Evolutionary conservation across 2,113 vertebrate genomes (phyloP), one percentile per base, ranked within the genome.

Genomic region (Mus spicilegus): DNA sequence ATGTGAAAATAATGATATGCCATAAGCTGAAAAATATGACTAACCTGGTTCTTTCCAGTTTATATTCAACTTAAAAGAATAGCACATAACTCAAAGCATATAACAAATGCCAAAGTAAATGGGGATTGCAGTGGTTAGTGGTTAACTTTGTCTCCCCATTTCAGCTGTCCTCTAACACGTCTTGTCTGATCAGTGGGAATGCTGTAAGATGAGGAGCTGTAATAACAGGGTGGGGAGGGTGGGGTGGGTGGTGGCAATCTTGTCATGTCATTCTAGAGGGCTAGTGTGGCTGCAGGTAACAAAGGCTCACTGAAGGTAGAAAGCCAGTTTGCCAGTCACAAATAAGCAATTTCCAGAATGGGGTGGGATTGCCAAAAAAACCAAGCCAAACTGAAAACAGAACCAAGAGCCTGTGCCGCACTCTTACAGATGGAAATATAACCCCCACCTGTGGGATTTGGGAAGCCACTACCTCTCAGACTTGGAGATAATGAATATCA

Each of bases 61-160:
- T 94, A 76, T 58, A 67, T 67, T 86, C 80, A 82, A 77, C 92
- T 89, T 42, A 22, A 70, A 36, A 58, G 90, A 81, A 69, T n/a
- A 70, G 65, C 86, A 91, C n/a, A 58, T 78, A 58, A 87, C 61
- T 84, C 87, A 96, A 87, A 87, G 88, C 26, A 39, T 3, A 8
- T 5, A 75, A 42, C 75, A 87, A 94, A 93, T 78, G 49, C 30
- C 77, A 78, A 69, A 13, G 17, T 16, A 94, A 87, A 51, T 26
- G 20, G 58, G 72, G 88, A 94, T 90, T 96, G 69, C 92, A 65
- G 89, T 76, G 69, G 63, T 86, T 87, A 75, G 80, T 76, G 39
- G 12, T 30, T 26, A 58, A 58, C 5, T 13, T 89, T 2, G 13
- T 39, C 9, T 14, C 36, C 54, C 84, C 51, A 69, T 89, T 67